A percentile compares a stretch with the other conserved stretches of the same genome.
These are phyloP conservation scores for Sinelater perroti DNA, from an alignment of 2,888 invertebrate species.

Conservation along the genomic window DNA sequence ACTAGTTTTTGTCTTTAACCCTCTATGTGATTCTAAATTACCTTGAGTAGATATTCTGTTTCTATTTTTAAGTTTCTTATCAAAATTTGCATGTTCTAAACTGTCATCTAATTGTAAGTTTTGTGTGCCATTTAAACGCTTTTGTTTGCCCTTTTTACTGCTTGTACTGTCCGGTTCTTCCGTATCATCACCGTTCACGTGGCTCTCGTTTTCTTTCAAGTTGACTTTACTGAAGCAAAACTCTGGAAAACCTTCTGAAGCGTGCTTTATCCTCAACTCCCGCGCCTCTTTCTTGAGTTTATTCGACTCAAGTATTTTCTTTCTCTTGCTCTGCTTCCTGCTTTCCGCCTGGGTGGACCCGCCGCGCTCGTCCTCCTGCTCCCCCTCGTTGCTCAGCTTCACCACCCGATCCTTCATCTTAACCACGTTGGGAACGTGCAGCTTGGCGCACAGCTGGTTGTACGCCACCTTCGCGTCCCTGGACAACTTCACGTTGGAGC, in stretches of 20 bases:
- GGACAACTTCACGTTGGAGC: slow-evolving; percentile 55
- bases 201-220: neutral
- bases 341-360: slow-evolving; percentile 33
- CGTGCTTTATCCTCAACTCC: slow-evolving; percentile 58
- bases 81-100: too few relatives aligned
- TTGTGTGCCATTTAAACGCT: too few relatives aligned
- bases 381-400: slow-evolving; percentile 47
- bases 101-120: too few relatives aligned
- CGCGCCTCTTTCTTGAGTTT: slow-evolving; percentile 63
- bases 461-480: slow-evolving; percentile 62
- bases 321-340: slow-evolving; percentile 51
- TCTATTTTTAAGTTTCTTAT: too few relatives aligned
- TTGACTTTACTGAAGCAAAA: slow-evolving; percentile 4
- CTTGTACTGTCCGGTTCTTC: neutral
- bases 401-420: slow-evolving; percentile 47
- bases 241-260: slow-evolving; percentile 60
- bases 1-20: too few relatives aligned
- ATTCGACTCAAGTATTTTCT: slow-evolving; percentile 49
- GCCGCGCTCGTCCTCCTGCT: slow-evolving; percentile 42
- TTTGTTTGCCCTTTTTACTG: neutral
- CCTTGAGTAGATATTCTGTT: too few relatives aligned
- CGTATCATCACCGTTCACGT: neutral
- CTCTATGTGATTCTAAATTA: too few relatives aligned
- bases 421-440: slow-evolving; percentile 56
- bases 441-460: slow-evolving; percentile 59